Evolutionary conservation across 1,140 invertebrate genomes (phyloP).

Genomic region (Drosophila cardini): DNA sequence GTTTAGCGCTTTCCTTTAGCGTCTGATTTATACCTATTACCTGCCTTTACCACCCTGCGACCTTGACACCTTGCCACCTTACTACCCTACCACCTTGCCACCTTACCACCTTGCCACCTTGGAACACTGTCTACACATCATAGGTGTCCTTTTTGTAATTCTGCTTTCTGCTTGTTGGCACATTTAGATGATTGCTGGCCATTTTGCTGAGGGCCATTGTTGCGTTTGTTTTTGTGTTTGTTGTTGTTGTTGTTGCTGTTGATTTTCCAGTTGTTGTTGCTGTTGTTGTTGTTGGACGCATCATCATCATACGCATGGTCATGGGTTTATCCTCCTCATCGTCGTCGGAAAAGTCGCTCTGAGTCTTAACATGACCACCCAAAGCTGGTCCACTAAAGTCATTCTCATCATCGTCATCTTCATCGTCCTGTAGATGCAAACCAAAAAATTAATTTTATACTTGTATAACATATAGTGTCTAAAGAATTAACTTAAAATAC

Average conservation of each 20-base stretch:
- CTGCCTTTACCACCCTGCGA: conserved; percentile 18
- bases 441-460: neutral
- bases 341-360: conserved; percentile 82
- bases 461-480: neutral
- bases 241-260: conserved; percentile 45
- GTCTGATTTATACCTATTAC: conserved; percentile 20
- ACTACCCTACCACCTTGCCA: neutral
- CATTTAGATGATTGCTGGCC: conserved; percentile 74
- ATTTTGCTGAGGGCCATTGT: conserved; percentile 34
- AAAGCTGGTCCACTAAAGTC: conserved; percentile 82
- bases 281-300: conserved; percentile 60
- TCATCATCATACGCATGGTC: conserved; percentile 80
- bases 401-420: conserved; percentile 80
- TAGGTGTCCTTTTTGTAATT: conserved; percentile 81
- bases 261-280: conserved; percentile 30
- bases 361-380: conserved; percentile 79
- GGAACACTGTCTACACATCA: conserved; percentile 72
- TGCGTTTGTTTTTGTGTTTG: conserved; percentile 28
- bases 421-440: conserved; percentile 43
- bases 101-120: conserved; percentile 17
- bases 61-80: conserved; percentile 3
- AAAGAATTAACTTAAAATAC: neutral
- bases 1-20: conserved; percentile 49
- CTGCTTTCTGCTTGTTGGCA: conserved; percentile 80
- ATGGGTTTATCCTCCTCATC: conserved; percentile 83